Conservation (phyloP, 2,888 invertebrate species). For the Meliscaeva auricollis region DNA sequence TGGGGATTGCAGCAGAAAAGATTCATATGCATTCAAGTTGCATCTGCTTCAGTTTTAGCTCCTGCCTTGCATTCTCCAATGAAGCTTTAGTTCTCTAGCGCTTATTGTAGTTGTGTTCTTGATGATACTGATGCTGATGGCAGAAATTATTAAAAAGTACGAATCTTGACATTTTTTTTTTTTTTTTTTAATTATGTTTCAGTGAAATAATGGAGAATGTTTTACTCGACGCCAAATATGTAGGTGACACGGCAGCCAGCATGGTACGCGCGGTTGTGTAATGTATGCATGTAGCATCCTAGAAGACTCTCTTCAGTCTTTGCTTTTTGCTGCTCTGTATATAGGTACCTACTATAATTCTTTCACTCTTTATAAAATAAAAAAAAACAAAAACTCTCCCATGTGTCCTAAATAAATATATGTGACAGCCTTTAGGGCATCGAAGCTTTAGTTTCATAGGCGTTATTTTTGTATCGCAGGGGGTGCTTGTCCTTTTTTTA, state of each 20-base stretch:
- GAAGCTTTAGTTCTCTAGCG: slow-evolving; percentile 10
- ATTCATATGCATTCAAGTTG: slow-evolving; percentile 24
- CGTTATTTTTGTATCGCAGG: slow-evolving; percentile 1
- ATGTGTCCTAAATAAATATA: slow-evolving; percentile 45
- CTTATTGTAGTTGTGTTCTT: slow-evolving; percentile 37
- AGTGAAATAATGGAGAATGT: slow-evolving; percentile 22
- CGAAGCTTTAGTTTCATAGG: slow-evolving; percentile 6
- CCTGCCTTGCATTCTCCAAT: neutral
- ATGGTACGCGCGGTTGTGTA: neutral
- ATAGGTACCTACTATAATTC: neutral
- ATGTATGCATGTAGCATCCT: neutral
- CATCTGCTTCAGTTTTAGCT: neutral
- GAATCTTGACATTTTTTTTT: slow-evolving; percentile 48
- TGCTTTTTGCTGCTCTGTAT: neutral
- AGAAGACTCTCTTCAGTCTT: neutral
- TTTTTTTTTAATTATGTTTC: slow-evolving; percentile 1
- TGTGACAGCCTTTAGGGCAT: slow-evolving; percentile 26
- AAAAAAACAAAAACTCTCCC: neutral
- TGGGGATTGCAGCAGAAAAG: slow-evolving; percentile 10
- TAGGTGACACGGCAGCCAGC: slow-evolving; percentile 22
- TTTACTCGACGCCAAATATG: slow-evolving; percentile 13
- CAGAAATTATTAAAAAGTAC: slow-evolving; percentile 49
- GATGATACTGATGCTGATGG: slow-evolving; percentile 30
- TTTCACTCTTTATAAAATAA: neutral
- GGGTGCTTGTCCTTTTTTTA: slow-evolving; percentile 20